phyloP scores from a whole-genome alignment of 2,797 vertebrate genomes.

The Parauchenoglanis punctatus region DNA sequence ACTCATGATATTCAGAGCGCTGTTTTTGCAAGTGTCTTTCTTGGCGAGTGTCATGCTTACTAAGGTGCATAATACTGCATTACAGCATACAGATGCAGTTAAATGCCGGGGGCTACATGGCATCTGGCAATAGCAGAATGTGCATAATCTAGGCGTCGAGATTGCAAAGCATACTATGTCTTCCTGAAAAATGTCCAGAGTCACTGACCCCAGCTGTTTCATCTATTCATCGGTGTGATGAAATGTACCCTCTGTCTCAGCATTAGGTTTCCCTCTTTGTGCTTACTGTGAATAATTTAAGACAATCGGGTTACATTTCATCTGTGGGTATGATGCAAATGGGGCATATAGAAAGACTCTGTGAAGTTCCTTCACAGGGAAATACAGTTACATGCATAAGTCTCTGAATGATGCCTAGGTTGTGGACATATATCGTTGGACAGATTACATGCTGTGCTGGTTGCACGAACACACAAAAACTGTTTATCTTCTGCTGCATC shows the following conservation, averaged over 20 bases:
- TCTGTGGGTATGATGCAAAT: conserved; percentile 21
- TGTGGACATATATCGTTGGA: neutral
- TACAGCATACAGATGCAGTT: neutral
- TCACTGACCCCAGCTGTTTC: conserved; percentile 15
- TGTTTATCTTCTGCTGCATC: neutral
- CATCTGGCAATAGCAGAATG: neutral
- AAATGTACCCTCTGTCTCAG: conserved; percentile 10
- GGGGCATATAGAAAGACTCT: neutral
- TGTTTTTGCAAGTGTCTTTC: conserved; percentile 6
- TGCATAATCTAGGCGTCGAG: neutral
- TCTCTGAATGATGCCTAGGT: neutral
- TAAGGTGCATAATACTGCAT: conserved; percentile 13
- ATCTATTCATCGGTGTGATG: conserved; percentile 52
- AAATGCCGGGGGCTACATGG: neutral
- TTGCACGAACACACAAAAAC: neutral
- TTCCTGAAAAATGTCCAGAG: conserved; percentile 19
- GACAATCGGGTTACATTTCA: conserved; percentile 38
- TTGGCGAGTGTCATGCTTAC: neutral
- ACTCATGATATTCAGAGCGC: neutral
- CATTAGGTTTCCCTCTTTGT: conserved; percentile 45
- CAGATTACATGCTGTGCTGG: neutral
- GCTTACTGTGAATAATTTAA: conserved; percentile 43
- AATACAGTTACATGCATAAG: neutral
- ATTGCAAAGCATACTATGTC: neutral
- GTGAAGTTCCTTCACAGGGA: neutral